Evolutionary conservation across 2,888 invertebrate genomes (phyloP), one percentile per base, ranked within the genome.

Genomic region (Mimachlamys varia): DNA sequence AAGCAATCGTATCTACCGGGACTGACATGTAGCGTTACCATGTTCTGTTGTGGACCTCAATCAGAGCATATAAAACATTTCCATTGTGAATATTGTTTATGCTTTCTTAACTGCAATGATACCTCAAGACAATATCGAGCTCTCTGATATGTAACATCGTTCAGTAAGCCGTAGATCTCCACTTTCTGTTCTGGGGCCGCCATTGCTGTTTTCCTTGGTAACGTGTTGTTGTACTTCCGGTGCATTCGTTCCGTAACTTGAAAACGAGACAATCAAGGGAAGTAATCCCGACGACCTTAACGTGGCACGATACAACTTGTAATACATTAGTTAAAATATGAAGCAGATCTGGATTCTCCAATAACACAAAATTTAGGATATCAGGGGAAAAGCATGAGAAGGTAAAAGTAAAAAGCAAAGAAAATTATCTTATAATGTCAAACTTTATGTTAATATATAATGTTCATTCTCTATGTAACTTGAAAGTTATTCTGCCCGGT

Each of bases 51-150:
- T 0, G 0, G 12, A 27, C 12, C 33, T 12, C 27, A 33, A 76
- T 33, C 76, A 27, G 33, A 13, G 33, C 76, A 76, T 76, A 76
- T 27, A 27, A 2, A 44, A 7, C 33, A 22, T 22, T 33, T 50
- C 33, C n/a, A n/a, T 0, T 53, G 15, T 27, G 19, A n/a, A 37
- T 0, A 15, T 44, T 87, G 15, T 38, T 22, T 76, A 17, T n/a
- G 44, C 5, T 19, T 0, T 12, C 62, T 7, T 19, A 13, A 10
- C 12, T 15, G 27, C 19, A 49, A 33, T 62, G 4, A 89, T 94
- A 96, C 96, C 95, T 96, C 95, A 53, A 96, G 96, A 94, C 96
- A 96, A 91, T 95, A 95, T 93, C 94, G 94, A 50, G 96, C 95
- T 91, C 95, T 94, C 37, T 96, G 96, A 93, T 95, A 96, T 55